Evolutionary conservation across 2,797 vertebrate species (phyloP).

Genomic region (Erpetoichthys calabaricus): DNA sequence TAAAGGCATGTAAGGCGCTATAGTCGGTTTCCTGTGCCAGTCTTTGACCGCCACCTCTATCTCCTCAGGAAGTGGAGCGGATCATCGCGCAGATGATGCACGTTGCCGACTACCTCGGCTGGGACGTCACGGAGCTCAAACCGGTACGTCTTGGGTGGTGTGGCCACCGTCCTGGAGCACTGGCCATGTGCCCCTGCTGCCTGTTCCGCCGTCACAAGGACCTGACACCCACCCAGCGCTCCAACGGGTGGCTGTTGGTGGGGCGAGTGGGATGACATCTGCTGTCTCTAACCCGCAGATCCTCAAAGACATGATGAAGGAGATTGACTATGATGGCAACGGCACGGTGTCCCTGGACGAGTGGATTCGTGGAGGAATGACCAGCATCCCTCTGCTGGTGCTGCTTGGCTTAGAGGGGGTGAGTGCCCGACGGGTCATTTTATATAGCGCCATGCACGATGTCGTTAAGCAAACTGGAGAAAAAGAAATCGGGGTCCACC

Average conservation of each 20-base stretch:
- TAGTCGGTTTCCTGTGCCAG: too few relatives aligned
- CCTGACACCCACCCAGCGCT: neutral
- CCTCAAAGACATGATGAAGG: constrained; percentile 85
- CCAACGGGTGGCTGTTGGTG: neutral
- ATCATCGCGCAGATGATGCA: constrained; percentile 92
- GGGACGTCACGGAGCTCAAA: constrained; percentile 82
- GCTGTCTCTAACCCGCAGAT: constrained; percentile 42
- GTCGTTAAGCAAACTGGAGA: neutral
- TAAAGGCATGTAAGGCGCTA: too few relatives aligned
- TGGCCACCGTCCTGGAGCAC: neutral
- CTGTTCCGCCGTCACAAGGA: neutral
- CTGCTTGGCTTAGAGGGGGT: constrained; percentile 72
- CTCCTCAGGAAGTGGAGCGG: constrained; percentile 72
- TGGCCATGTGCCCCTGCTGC: neutral
- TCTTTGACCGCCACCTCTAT: constrained; percentile 2
- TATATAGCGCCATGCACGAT: neutral
- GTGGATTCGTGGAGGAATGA: constrained; percentile 82
- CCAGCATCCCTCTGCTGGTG: constrained; percentile 76
- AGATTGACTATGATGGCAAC: constrained; percentile 75
- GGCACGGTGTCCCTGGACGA: constrained; percentile 77
- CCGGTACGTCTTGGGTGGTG: constrained; percentile 49
- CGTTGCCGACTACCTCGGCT: constrained; percentile 79
- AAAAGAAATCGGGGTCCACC: too few relatives aligned
- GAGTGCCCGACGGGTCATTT: constrained; percentile 22
- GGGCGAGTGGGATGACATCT: constrained; percentile 4